Conservation (phyloP, 2,113 vertebrate species). For the Pogona vitticeps region DNA sequence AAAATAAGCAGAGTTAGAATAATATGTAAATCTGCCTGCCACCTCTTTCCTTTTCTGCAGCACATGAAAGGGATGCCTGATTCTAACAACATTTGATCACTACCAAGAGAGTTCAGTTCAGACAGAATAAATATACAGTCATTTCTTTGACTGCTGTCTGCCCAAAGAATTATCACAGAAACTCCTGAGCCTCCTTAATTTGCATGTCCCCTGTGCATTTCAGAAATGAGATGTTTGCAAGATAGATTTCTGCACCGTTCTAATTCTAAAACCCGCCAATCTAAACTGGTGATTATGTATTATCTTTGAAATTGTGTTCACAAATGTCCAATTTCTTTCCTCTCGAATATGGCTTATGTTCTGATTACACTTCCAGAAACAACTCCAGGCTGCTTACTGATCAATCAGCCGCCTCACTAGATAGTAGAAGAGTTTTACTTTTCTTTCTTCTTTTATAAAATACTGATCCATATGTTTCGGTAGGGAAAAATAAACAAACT, state of each 20-base stretch:
- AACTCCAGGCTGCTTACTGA: conserved; percentile 15
- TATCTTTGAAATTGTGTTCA: conserved; percentile 47
- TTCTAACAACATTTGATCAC: not conserved
- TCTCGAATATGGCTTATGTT: conserved; percentile 12
- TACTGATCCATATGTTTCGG: not conserved
- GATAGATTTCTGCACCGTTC: conserved; percentile 45
- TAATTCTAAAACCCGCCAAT: conserved; percentile 23
- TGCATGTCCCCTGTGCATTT: conserved; percentile 10
- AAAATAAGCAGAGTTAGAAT: not conserved
- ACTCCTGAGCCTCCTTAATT: conserved; percentile 19
- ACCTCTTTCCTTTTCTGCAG: not conserved
- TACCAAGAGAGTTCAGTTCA: not conserved
- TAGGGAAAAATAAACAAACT: not conserved
- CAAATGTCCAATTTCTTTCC: conserved; percentile 25
- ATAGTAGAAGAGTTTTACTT: not conserved
- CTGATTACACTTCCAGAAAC: conserved; percentile 49
- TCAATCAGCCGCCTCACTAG: not conserved
- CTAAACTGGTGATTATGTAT: conserved; percentile 53
- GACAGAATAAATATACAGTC: not conserved
- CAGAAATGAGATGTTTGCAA: conserved; percentile 16
- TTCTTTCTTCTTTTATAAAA: not conserved
- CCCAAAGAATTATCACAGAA: not conserved
- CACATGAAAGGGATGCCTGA: not conserved
- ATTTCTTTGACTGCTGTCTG: not conserved
- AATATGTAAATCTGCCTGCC: not conserved